A percentile compares a stretch with the other conserved stretches of the same genome.
Conservation (phyloP, 1,140 invertebrate genomes). For the Idris sp. region DNA sequence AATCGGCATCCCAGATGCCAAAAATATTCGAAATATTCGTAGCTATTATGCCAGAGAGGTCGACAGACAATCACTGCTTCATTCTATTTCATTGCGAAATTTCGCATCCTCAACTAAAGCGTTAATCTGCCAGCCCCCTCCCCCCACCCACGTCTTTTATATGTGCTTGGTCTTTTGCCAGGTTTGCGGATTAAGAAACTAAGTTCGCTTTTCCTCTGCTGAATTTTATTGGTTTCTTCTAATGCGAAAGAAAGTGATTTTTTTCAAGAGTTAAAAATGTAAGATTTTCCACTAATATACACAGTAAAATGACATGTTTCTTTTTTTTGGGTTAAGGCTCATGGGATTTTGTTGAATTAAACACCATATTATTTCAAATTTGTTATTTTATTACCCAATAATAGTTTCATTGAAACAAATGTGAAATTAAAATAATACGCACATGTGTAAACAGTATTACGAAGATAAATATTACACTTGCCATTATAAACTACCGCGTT, state of each 20-base stretch:
- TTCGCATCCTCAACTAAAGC: constrained; percentile 44
- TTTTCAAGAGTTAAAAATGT: no score
- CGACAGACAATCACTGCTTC: constrained; percentile 65
- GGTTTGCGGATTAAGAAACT: constrained; percentile 52
- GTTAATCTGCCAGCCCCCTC: constrained; percentile 36
- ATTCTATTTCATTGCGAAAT: constrained; percentile 50
- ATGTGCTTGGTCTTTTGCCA: constrained; percentile 59
- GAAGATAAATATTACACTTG: constrained; percentile 5
- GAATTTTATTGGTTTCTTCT: constrained; percentile 56
- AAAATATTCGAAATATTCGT: constrained; percentile 74
- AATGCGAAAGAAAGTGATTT: no score
- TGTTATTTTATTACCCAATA: no score
- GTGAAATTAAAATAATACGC: background rate
- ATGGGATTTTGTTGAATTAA: no score
- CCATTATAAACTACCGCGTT: constrained; percentile 4
- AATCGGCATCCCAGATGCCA: constrained; percentile 52
- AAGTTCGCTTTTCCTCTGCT: constrained; percentile 43
- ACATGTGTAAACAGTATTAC: background rate
- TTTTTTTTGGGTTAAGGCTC: no score
- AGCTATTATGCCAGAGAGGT: constrained; percentile 64
- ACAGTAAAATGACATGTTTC: no score
- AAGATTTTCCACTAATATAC: no score
- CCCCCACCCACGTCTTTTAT: constrained; percentile 27
- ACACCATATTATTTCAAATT: no score
- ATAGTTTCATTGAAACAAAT: background rate